Evolutionary conservation across 2,797 vertebrate genomes (phyloP), one percentile per base, ranked within the genome.

Genomic region (Corythornis leucogaster): DNA sequence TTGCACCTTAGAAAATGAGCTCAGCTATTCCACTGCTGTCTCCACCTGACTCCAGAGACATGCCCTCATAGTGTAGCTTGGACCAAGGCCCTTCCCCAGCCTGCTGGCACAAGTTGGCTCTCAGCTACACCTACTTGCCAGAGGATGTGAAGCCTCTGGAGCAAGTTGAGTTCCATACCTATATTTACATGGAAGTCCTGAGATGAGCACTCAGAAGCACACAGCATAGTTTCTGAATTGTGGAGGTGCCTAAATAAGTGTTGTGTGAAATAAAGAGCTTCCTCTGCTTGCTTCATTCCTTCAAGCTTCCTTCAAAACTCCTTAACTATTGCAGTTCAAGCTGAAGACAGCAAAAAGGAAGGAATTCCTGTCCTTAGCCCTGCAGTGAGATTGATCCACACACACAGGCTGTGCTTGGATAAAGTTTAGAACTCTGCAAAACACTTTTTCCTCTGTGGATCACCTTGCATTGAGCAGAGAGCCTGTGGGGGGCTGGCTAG

Each of bases 1-100:
- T 90, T 96, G 85, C 88, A 79, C 67, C 80, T 91, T 84, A 94
- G 85, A 96, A 86, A 94, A 88, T 94, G 93, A 95, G 74, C 90
- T 94, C 93, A 94, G 63, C 85, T 84, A 11, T 95, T 96, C 95
- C 94, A 92, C 30, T 81, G 40, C 83, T 45, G 67, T 77, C 83
- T 94, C 90, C 85, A 73, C 67, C 80, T 93, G 93, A 92, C 93
- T 88, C 66, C 35, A 55, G 10, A 93, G 92, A 90, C 93, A 70
- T 88, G 67, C 67, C 88, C 92, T 93, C 64, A 86, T 86, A 74
- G 89, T 57, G 51, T 42, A 59, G 67, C 63, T 76, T 96, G 93
- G 95, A 86, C 48, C 74, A 48, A 43, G 71, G 80, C 87, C 59
- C 82, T 89, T 91, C 28, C 33, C 59, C 74, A 91, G 89, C 89